Conservation (phyloP, 1,140 invertebrate species). For the Adelges cooleyi region DNA sequence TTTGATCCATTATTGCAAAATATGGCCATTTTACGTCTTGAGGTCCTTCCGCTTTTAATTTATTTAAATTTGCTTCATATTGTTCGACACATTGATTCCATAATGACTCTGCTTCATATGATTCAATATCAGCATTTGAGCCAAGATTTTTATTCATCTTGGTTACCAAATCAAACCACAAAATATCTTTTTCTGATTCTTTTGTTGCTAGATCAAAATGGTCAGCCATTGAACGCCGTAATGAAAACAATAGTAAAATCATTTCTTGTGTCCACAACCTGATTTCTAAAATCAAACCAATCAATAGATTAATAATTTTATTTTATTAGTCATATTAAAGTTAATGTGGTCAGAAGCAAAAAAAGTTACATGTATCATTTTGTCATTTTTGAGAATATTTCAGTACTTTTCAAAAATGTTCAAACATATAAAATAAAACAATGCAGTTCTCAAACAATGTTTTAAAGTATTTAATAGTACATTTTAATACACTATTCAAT, state of each 20-base stretch:
- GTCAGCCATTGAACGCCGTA: slow-evolving; percentile 4
- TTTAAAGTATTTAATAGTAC: no score
- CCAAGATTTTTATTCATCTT: slow-evolving; percentile 28
- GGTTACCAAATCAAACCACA: slow-evolving; percentile 22
- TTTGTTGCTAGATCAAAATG: slow-evolving; percentile 1
- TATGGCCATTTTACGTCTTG: slow-evolving; percentile 30
- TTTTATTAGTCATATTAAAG: no score
- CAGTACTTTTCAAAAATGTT: no score
- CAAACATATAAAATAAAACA: no score
- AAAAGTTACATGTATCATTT: no score
- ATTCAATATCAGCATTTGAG: slow-evolving; percentile 22
- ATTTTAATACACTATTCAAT: no score
- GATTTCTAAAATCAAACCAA: slow-evolving; percentile 10
- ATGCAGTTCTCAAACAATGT: no score
- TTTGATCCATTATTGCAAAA: slow-evolving; percentile 31
- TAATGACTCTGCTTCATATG: slow-evolving; percentile 25
- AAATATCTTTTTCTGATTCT: slow-evolving; percentile 7
- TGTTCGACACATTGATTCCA: slow-evolving; percentile 28
- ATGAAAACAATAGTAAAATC: slow-evolving; percentile 24
- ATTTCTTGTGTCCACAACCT: slow-evolving; percentile 29
- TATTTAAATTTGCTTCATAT: slow-evolving; percentile 28
- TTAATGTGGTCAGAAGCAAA: no score
- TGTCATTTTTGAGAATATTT: no score
- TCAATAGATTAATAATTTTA: no score
- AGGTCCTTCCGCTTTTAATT: slow-evolving; percentile 26